These are phyloP conservation scores for Hirundichthys speculiger DNA, from an alignment of 2,113 vertebrate genomes.

Conservation along the genomic window DNA sequence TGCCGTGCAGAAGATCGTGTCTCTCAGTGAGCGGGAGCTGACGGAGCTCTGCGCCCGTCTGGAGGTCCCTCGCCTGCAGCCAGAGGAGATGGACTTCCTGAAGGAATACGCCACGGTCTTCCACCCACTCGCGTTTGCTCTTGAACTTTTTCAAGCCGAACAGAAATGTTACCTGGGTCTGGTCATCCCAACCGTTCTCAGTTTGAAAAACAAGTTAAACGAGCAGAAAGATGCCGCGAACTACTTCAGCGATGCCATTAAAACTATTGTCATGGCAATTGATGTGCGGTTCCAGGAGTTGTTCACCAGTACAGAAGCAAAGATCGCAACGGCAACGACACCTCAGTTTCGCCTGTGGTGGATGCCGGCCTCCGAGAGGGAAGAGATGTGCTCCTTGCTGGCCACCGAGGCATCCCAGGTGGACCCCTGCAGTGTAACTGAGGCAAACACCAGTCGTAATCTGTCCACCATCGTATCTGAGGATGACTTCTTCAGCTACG, in stretches of 20 bases:
- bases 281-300: constrained; percentile 74
- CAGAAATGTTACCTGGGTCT: constrained; percentile 79
- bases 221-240: constrained; percentile 68
- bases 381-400: constrained; percentile 72
- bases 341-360: constrained; percentile 81
- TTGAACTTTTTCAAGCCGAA: constrained; percentile 80
- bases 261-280: constrained; percentile 62
- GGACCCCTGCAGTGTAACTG: constrained; percentile 48
- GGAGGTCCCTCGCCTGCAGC: constrained; percentile 65
- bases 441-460: constrained; percentile 38
- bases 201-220: constrained; percentile 77
- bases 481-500: constrained; percentile 79
- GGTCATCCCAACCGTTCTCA: constrained; percentile 78
- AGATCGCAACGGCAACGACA: constrained; percentile 73
- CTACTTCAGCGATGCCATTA: constrained; percentile 66
- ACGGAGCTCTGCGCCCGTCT: constrained; percentile 71
- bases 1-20: constrained; percentile 73
- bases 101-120: constrained; percentile 76
- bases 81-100: constrained; percentile 75
- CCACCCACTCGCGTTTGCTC: constrained; percentile 77
- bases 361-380: constrained; percentile 72
- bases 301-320: constrained; percentile 72
- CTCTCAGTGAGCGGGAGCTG: constrained; percentile 70
- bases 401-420: constrained; percentile 69
- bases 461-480: constrained; percentile 67